Conservation (phyloP, 2,888 invertebrate genomes). For the Clanis bilineata region DNA sequence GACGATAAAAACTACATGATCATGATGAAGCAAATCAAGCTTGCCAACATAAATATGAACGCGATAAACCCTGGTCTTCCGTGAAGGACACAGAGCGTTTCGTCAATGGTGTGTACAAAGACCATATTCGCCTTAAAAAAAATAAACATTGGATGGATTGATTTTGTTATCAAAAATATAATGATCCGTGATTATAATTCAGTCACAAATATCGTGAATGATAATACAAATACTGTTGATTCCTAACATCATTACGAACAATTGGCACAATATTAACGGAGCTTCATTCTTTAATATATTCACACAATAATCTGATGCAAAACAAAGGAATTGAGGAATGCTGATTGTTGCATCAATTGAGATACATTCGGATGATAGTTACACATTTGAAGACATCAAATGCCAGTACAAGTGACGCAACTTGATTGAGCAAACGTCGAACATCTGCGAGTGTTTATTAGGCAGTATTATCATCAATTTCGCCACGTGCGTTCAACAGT, state of each 20-base stretch:
- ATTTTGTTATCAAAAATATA: too few species aligned
- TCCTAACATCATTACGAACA: too few species aligned
- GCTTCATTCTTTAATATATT: too few species aligned
- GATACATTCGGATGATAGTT: neutral
- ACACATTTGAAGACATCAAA: neutral
- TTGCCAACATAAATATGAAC: neutral
- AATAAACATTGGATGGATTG: too few species aligned
- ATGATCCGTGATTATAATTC: too few species aligned
- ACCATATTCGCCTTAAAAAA: neutral
- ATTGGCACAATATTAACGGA: too few species aligned
- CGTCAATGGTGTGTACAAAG: neutral
- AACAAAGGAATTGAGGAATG: neutral
- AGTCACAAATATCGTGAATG: too few species aligned
- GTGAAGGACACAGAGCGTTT: neutral
- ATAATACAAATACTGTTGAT: too few species aligned
- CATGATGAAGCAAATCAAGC: neutral
- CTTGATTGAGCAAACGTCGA: neutral
- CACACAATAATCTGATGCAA: too few species aligned
- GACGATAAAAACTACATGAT: slow-evolving; percentile 12
- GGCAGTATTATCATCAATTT: neutral
- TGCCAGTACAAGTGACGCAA: neutral
- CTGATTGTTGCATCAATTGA: neutral
- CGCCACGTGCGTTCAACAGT: neutral
- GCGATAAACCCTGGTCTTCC: neutral
- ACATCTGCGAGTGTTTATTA: neutral